Base-by-base conservation (phyloP, 2,113 vertebrate genomes). In the Blennius ocellaris region DNA sequence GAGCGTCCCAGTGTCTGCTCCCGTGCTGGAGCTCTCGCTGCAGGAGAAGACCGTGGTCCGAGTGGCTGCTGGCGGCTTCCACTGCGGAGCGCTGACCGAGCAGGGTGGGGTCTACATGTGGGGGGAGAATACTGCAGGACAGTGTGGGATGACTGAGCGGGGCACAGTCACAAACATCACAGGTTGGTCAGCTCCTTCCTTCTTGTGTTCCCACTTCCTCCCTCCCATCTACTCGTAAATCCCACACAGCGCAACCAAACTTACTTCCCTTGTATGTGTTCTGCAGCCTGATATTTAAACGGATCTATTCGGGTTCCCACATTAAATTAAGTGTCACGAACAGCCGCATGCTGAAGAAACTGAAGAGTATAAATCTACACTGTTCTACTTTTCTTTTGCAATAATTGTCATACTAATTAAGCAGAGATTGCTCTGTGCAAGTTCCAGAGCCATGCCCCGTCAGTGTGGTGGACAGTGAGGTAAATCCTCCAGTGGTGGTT, bases 71-170 rank as follows among this genome's bases (percentile, higher is more conserved):
- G 98, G 98, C 7, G 96, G 95, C 81, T 97, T 96, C 89, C 98
- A 99, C 75, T 96, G 89, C 0, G 97, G 96, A 55, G 97, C 95
- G 0, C 88, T 99, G 77, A 96, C 94, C 2, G 95, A 96, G 41
- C 92, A 94, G 15, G 98, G 98, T 0, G 76, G 68, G 0, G 89
- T 95, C 11, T 96, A 94, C 90, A 98, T 97, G 96, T 99, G 98
- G 98, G 98, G 98, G 3, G 93, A 95, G 83, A 99, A 98, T 77
- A 93, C 95, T 7, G 93, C 96, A 1, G 97, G 97, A 58, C 98
- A 99, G 82, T 99, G 98, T 67, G 98, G 96, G 0, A 79, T 93
- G 45, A 90, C 91, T 3, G 89, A 91, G 55, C 90, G 86, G 50
- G 89, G 50, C 39, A 15, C 37, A 1, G 37, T 63, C 36, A 43